Percentiles rank a stretch among this genome's conserved stretches.
phyloP scores from a whole-genome alignment of 2,888 invertebrate genomes.

The Quadriops clusia region DNA sequence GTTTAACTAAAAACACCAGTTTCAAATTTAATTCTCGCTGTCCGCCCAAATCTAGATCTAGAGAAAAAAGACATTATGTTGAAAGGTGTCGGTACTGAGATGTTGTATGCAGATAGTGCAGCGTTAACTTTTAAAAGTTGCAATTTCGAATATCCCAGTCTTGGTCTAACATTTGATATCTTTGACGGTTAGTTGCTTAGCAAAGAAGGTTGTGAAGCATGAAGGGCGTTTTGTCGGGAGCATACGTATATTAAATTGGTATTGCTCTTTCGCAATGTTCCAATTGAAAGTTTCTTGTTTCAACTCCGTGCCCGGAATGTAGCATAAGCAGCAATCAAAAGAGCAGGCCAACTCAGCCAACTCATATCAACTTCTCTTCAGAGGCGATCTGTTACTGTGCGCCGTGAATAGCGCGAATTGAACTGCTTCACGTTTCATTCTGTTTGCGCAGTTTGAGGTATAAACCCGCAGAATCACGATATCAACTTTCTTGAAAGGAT shows the following conservation, averaged over 20 bases:
- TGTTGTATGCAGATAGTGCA: no score
- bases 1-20: no score
- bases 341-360: slow-evolving; percentile 19
- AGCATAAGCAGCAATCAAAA: slow-evolving; percentile 24
- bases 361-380: slow-evolving; percentile 24
- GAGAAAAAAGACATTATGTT: no score
- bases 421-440: slow-evolving; percentile 23
- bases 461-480: slow-evolving; percentile 24
- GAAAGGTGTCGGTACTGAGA: no score
- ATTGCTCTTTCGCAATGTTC: slow-evolving; percentile 24
- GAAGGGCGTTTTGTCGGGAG: slow-evolving; percentile 1
- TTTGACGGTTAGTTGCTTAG: slow-evolving; percentile 1
- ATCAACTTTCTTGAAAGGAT: slow-evolving; percentile 23
- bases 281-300: slow-evolving; percentile 28
- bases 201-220: not conserved
- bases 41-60: no score
- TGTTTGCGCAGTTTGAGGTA: slow-evolving; percentile 24
- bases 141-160: no score
- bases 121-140: no score
- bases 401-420: slow-evolving; percentile 23
- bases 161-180: slow-evolving; percentile 3
- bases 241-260: slow-evolving; percentile 23
- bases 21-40: no score
- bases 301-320: slow-evolving; percentile 24
- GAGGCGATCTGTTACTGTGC: slow-evolving; percentile 21